Evolutionary conservation across 2,888 invertebrate genomes (phyloP), one percentile per base, ranked within the genome.

Genomic region (Plemyria rubiginata): DNA sequence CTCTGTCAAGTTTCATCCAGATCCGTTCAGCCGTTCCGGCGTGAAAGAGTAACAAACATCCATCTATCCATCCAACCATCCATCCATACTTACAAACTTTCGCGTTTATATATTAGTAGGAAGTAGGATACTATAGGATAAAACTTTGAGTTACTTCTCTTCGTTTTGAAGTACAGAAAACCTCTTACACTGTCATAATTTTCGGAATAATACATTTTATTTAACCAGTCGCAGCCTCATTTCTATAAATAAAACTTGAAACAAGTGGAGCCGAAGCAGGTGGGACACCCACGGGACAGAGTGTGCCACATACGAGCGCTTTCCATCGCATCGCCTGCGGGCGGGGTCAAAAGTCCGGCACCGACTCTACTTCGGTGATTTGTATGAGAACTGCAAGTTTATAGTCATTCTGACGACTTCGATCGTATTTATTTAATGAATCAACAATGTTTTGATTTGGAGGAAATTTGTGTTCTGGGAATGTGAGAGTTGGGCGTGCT

Each of bases 291-390:
- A 66, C 65, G 54, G 56, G 61, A 46, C 43, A 41, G 55, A 36
- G 50, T 62, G 67, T 59, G 57, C 67, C 65, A 71, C 56, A 46
- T 67, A 50, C 51, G 40, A 38, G 36, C 57, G 51, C 66, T 60
- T 68, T 62, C 65, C 62, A 66, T 16, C 45, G 57, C 49, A 57
- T 46, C 45, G 63, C 62, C 62, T 48, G 56, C 59, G 66, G 62
- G 70, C 70, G 67, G 72, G 78, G 77, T 80, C 78, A 77, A 74
- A 74, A 71, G 78, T 71, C 62, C 45, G n/a, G 9, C 16, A 68
- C 65, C 22, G 36, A 62, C 56, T 66, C 8, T 11, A 15, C 16
- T 16, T 73, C 65, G 69, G 67, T 67, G 66, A 70, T 68, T 69
- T 68, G 68, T 69, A 69, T 70, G 64, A 66, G 65, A 69, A 65